A percentile compares a stretch with the other conserved stretches of the same genome.
phyloP scores from a whole-genome alignment of 37 sponge, comb jelly and placozoan genomes.

The Chondrilla cf. caribensis region DNA sequence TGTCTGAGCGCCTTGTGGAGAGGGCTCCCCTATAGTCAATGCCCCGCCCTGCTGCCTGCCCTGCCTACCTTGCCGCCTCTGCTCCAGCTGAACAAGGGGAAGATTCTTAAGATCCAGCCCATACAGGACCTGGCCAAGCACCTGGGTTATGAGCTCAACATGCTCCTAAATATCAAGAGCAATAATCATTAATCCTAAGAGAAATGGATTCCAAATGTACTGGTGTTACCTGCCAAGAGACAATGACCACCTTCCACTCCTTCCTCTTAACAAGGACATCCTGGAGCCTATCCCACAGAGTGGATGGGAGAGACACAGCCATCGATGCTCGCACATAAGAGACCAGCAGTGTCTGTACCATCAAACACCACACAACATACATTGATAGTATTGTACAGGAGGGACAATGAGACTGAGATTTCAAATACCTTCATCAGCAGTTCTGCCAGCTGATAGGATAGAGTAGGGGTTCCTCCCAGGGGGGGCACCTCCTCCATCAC shows the following conservation, averaged over 20 bases:
- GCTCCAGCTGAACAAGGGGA: conserved; percentile 48
- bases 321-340: conserved; percentile 74
- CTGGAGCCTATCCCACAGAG: conserved; percentile 72
- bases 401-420: neutral
- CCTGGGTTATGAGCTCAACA: conserved; percentile 59
- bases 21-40: neutral
- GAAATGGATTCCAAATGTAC: too few relatives aligned
- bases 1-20: neutral
- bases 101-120: conserved; percentile 53
- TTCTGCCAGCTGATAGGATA: conserved; percentile 44
- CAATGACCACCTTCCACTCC: conserved; percentile 65
- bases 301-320: conserved; percentile 32
- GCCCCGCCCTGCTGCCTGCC: neutral
- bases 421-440: conserved; percentile 60
- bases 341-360: conserved; percentile 69
- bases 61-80: neutral
- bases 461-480: conserved; percentile 1
- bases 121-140: conserved; percentile 64
- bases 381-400: neutral
- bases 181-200: too few relatives aligned
- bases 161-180: conserved; percentile 32
- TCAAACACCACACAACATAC: too few relatives aligned
- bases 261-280: conserved; percentile 60
- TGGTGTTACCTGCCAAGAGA: conserved; percentile 81
- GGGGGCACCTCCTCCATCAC: conserved; percentile 56